These are phyloP conservation scores for Trididemnum miniatum DNA, from an alignment of 23 tunicate species.

Conservation along the genomic window DNA sequence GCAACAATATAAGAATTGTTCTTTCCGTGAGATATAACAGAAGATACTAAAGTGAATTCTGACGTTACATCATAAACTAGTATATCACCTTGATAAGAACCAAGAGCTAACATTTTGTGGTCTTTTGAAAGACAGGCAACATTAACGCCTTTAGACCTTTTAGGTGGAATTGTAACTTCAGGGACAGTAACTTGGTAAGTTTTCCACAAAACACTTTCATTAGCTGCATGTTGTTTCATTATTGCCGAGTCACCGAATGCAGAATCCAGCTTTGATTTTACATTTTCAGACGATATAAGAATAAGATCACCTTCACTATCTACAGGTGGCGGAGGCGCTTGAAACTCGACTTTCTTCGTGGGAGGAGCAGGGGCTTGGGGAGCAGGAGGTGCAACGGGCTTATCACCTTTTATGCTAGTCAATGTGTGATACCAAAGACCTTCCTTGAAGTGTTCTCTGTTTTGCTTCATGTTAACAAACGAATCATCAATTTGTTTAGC, in stretches of 20 bases:
- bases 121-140: constrained; percentile 34
- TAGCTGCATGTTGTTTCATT: constrained; percentile 16
- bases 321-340: constrained; percentile 18
- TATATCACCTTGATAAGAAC: constrained; percentile 71
- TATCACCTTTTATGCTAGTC: constrained; percentile 22
- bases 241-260: constrained; percentile 23
- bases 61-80: constrained; percentile 59
- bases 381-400: background rate
- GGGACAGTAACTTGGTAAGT: constrained; percentile 7
- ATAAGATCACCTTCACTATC: constrained; percentile 47
- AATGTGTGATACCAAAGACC: constrained; percentile 61
- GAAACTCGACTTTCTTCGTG: background rate
- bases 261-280: constrained; percentile 28
- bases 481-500: constrained; percentile 37
- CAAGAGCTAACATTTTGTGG: constrained; percentile 47
- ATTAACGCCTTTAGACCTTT: constrained; percentile 34
- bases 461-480: constrained; percentile 34
- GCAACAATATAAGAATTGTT: constrained; percentile 32
- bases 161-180: constrained; percentile 30
- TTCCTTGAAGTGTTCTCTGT: constrained; percentile 19
- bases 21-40: constrained; percentile 56
- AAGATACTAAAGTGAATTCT: constrained; percentile 40
- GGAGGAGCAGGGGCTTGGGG: constrained; percentile 4
- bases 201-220: constrained; percentile 55
- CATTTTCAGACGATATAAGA: constrained; percentile 47